These are phyloP conservation scores for Lottia scabra DNA, from an alignment of 2,888 invertebrate genomes.

Conservation along the genomic window DNA sequence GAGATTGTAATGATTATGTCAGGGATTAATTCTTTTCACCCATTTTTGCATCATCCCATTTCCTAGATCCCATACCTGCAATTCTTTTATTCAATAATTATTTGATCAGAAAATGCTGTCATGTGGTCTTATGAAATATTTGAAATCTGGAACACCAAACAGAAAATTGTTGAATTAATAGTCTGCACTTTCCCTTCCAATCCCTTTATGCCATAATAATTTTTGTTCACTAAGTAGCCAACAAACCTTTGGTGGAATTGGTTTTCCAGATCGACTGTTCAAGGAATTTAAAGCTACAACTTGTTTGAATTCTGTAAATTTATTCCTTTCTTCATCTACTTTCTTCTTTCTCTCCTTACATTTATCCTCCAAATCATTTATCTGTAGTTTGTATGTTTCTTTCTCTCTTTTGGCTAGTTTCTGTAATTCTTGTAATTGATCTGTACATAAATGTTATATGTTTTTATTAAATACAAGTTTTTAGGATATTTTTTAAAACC, in stretches of 20 bases:
- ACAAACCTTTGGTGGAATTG: conserved; percentile 60
- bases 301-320: conserved; percentile 65
- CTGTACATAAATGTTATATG: conserved; percentile 34
- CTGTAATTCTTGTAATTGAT: conserved; percentile 64
- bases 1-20: too few species aligned
- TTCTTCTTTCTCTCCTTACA: conserved; percentile 62
- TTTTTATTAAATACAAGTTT: not conserved
- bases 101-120: too few species aligned
- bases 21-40: too few species aligned
- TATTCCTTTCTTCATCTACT: conserved; percentile 63
- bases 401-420: conserved; percentile 54
- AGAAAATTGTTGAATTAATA: not conserved
- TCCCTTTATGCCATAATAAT: too few species aligned
- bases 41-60: too few species aligned
- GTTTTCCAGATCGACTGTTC: conserved; percentile 65
- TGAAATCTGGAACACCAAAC: too few species aligned
- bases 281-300: conserved; percentile 64
- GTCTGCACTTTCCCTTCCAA: too few species aligned
- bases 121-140: too few species aligned
- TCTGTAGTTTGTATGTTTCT: conserved; percentile 55
- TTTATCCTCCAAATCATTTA: conserved; percentile 59
- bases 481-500: too few species aligned
- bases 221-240: too few species aligned
- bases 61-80: too few species aligned
- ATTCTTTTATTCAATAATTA: too few species aligned